Conservation (phyloP, 2,113 vertebrate species). For the Mus pahari region DNA sequence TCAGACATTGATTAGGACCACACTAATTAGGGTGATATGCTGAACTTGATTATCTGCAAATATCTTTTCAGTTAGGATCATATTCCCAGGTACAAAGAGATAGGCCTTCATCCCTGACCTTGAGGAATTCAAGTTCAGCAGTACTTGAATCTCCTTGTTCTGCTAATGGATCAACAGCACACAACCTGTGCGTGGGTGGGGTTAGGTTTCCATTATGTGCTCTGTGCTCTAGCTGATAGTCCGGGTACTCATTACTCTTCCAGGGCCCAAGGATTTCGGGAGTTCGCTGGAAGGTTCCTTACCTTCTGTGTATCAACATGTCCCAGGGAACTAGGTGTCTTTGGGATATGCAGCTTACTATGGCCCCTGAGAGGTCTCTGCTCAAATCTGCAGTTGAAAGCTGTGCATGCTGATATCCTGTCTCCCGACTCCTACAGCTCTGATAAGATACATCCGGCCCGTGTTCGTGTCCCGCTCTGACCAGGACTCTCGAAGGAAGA, state of each 20-base stretch:
- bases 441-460: slow-evolving; percentile 96
- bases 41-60: neutral
- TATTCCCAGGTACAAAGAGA: fast-evolving
- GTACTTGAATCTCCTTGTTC: no score
- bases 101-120: neutral
- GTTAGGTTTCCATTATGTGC: neutral
- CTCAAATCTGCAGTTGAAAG: fast-evolving
- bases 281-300: fast-evolving
- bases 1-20: fast-evolving
- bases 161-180: fast-evolving
- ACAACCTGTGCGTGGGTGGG: no score
- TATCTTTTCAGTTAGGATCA: no score
- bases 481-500: slow-evolving; percentile 96
- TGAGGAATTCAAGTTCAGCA: no score
- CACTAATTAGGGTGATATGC: fast-evolving
- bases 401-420: fast-evolving
- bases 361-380: neutral
- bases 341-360: fast-evolving
- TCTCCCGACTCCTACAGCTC: slow-evolving; percentile 85
- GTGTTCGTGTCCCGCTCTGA: slow-evolving; percentile 97
- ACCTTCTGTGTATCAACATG: fast-evolving
- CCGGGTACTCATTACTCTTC: fast-evolving
- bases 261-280: fast-evolving
- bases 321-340: neutral
- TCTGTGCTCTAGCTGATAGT: fast-evolving